Evolutionary conservation across 2,888 invertebrate species (phyloP), one percentile per base, ranked within the genome.

Genomic region (Alviniconcha strummeri): DNA sequence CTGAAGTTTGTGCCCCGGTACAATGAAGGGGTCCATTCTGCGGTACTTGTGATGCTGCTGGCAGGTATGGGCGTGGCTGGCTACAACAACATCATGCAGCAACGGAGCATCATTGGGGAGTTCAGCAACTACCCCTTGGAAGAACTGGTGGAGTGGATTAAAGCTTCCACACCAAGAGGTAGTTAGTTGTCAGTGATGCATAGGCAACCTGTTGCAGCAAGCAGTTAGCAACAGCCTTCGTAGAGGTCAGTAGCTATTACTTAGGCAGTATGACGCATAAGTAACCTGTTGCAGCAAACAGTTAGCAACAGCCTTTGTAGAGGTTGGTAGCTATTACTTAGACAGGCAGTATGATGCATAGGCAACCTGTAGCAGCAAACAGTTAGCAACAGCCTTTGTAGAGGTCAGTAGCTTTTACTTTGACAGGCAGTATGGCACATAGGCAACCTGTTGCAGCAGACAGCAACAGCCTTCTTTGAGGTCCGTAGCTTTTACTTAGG

Each of bases 101-200:
- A 94, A 88, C 90, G 91, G 91, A 88, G 89, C 64, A 93, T 93
- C 78, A 86, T 89, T 83, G 94, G 97, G 13, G 96, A 96, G 90
- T 96, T 96, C 93, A 96, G 95, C 84, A 96, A 97, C 90, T 94
- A 95, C 71, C 95, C 96, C 0, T 95, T 96, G 89, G 97, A 97
- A 91, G 95, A 96, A 89, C 94, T 98, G 86, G 94, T 98, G 72
- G 95, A 96, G 75, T 98, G 97, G 97, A 96, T 97, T 81, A 95
- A 95, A 78, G 90, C 94, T 0, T 95, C 95, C 86, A 96, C 93
- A 56, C 94, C 95, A 5, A 92, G 94, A 80, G 94, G 94, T 92
- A 88, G 36, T 36, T 0, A 36, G 36, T 3, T 36, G 36, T 36
- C 36, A 36, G 36, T 36, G 84, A 89, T 36, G 36, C 36, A 36